phyloP scores from a whole-genome alignment of 1,140 invertebrate species.

The Bombus soroeensis region DNA sequence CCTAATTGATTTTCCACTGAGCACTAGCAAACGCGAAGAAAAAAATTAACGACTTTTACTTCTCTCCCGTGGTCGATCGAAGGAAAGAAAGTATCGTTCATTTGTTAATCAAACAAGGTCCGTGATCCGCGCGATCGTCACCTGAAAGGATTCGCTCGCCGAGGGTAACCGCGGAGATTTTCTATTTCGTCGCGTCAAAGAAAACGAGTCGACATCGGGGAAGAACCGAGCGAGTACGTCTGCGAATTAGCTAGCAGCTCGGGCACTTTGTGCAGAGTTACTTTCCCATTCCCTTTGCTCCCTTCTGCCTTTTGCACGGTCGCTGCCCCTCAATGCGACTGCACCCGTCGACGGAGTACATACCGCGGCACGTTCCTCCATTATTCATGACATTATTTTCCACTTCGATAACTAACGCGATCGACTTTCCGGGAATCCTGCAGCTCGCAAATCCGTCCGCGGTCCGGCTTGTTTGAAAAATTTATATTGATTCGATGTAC shows the following conservation, averaged over 20 bases:
- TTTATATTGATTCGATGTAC: neutral
- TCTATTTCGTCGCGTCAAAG: conserved; percentile 26
- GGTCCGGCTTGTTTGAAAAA: conserved; percentile 32
- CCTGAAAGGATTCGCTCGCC: neutral
- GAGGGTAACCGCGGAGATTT: conserved; percentile 1
- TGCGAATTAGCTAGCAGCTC: conserved; percentile 24
- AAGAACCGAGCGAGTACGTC: neutral
- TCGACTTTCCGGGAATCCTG: conserved; percentile 28
- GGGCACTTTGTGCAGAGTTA: conserved; percentile 35
- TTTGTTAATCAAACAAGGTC: conserved; percentile 33
- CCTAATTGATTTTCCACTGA: neutral
- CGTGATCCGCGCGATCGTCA: neutral
- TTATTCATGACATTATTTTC: conserved; percentile 60
- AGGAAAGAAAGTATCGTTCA: neutral
- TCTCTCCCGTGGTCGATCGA: neutral
- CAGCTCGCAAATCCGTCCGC: conserved; percentile 21
- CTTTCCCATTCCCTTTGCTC: conserved; percentile 44
- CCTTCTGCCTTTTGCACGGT: conserved; percentile 33
- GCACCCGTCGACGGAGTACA: conserved; percentile 16
- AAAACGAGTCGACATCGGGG: neutral
- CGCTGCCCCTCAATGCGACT: conserved; percentile 31
- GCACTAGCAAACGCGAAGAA: neutral
- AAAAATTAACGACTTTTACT: neutral
- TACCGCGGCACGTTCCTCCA: conserved; percentile 37
- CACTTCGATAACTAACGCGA: conserved; percentile 50